Conservation (phyloP, 2,888 invertebrate species). For the Microchrysa polita region DNA sequence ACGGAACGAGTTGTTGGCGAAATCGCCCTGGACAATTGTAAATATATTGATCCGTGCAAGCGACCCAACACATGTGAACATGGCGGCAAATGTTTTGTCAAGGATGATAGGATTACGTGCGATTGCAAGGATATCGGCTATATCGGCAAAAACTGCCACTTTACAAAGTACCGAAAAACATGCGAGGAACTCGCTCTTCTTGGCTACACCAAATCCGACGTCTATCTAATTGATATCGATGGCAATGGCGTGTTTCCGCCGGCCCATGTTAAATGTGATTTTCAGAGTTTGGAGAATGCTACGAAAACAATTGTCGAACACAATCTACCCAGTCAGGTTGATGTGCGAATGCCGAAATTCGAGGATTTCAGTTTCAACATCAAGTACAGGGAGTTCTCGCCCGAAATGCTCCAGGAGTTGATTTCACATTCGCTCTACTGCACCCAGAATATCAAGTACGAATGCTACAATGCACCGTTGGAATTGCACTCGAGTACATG, state of each 20-base stretch:
- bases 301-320: slow-evolving; percentile 92
- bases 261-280: slow-evolving; percentile 91
- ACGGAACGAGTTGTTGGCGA: slow-evolving; percentile 87
- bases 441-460: slow-evolving; percentile 88
- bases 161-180: slow-evolving; percentile 89
- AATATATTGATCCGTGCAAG: slow-evolving; percentile 88
- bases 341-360: slow-evolving; percentile 81
- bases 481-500: slow-evolving; percentile 89
- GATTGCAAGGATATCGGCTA: slow-evolving; percentile 92
- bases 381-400: slow-evolving; percentile 87
- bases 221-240: slow-evolving; percentile 92
- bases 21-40: slow-evolving; percentile 89
- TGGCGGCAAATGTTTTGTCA: slow-evolving; percentile 88
- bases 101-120: slow-evolving; percentile 87
- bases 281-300: slow-evolving; percentile 84
- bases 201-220: slow-evolving; percentile 89
- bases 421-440: slow-evolving; percentile 90
- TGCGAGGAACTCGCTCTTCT: slow-evolving; percentile 91
- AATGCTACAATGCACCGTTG: slow-evolving; percentile 87
- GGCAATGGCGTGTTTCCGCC: slow-evolving; percentile 93
- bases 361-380: slow-evolving; percentile 86
- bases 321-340: slow-evolving; percentile 89
- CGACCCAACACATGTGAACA: slow-evolving; percentile 93
- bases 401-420: slow-evolving; percentile 90
- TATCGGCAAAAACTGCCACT: slow-evolving; percentile 93